Evolutionary conservation across 2,113 vertebrate species (phyloP).

Genomic region (Porphyrio hochstetteri): DNA sequence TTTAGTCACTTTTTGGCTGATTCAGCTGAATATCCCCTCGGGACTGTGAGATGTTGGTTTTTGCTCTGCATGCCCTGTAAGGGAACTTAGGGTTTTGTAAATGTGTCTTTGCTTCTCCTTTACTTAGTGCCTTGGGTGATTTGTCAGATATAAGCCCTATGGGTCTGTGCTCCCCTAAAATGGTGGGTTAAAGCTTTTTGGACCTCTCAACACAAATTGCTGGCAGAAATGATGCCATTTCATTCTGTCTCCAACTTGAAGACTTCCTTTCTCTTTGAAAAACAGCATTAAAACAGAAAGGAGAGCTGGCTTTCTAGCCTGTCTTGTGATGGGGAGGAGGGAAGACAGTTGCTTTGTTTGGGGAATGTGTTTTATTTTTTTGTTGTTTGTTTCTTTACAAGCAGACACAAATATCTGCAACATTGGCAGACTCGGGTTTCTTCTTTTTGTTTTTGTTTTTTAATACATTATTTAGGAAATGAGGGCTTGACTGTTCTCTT

Average conservation of each 20-base stretch:
- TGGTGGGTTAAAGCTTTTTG: background rate
- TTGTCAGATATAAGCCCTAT: background rate
- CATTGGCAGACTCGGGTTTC: background rate
- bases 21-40: background rate
- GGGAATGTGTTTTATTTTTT: background rate
- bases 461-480: background rate
- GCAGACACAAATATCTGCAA: background rate
- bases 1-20: background rate
- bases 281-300: background rate
- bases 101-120: background rate
- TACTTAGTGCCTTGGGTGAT: background rate
- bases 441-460: background rate
- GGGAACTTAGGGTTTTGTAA: background rate
- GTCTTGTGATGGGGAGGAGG: accelerated
- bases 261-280: background rate
- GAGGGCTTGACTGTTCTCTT: background rate
- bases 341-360: background rate
- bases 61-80: background rate
- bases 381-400: background rate
- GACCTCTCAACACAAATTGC: background rate
- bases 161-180: background rate
- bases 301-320: background rate
- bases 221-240: background rate
- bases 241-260: background rate
- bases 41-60: background rate